Evolutionary conservation across 1,140 invertebrate species (phyloP), one percentile per base, ranked within the genome.

Genomic region (Drosophila littoralis): DNA sequence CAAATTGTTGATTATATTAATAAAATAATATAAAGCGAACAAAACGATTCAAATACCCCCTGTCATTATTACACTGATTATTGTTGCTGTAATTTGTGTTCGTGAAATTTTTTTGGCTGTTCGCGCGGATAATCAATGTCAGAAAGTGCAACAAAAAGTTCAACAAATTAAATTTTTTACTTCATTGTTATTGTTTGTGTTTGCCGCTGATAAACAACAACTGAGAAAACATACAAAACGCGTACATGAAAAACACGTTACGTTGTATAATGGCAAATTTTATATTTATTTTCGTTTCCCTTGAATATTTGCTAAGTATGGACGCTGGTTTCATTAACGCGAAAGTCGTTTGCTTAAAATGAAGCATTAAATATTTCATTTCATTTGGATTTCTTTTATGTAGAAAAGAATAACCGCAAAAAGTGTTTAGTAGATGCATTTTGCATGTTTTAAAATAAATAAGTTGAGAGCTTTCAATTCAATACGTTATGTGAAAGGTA

Each of bases 1-100:
- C 33, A 52, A 79, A 68, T 80, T 67, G 33, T 55, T 43, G 43
- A 72, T 58, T 48, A 50, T 38, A 63, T 70, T 63, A 57, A 40
- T 51, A 28, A 28, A 28, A 69, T 69, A 66, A 52, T 32, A 36
- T 33, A 51, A 51, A 51, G 15, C 22, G 12, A 43, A 13, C 4
- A 32, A 61, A 50, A 5, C 13, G 32, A 59, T 67, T 67, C 54
- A 45, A 67, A 67, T 33, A 46, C 50, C 42, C 13, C 54, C 68
- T 42, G 43, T n/a, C 33, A 52, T 48, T 42, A 68, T 40, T 50
- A 38, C 40, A 46, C n/a, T 35, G 33, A 50, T 35, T 32, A 48
- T 55, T 13, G 32, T 64, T 52, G 51, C 6, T 33, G n/a, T n/a
- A n/a, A 42, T 32, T 38, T 10, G 1, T 17, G n/a, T 35, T 50